These are phyloP conservation scores for Pseudomyrmex dendroicus DNA, from an alignment of 1,140 invertebrate species.

Conservation along the genomic window DNA sequence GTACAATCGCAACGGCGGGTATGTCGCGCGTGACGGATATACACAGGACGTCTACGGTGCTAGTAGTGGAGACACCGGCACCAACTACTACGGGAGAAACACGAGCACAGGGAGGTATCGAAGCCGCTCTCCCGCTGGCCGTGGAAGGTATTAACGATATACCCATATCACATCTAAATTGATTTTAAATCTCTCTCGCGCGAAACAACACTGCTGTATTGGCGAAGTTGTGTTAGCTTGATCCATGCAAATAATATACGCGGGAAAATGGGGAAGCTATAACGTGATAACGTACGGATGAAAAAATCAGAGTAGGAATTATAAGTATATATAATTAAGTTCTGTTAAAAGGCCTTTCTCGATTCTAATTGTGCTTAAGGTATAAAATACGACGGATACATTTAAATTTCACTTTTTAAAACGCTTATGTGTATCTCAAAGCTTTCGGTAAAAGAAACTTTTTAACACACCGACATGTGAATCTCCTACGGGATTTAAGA, in stretches of 20 bases:
- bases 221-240: not conserved
- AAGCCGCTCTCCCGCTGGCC: slow-evolving; percentile 85
- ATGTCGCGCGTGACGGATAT: slow-evolving; percentile 82
- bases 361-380: not conserved
- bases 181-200: slow-evolving; percentile 48
- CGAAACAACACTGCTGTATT: not conserved
- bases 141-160: slow-evolving; percentile 84
- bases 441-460: not conserved
- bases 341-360: slow-evolving; percentile 5
- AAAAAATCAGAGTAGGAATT: not conserved
- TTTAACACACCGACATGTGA: not conserved
- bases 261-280: not conserved
- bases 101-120: slow-evolving; percentile 85
- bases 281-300: not conserved
- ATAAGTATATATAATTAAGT: too few species aligned
- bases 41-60: slow-evolving; percentile 80
- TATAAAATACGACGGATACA: not conserved
- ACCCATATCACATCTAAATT: slow-evolving; percentile 73
- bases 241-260: not conserved
- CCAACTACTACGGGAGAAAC: slow-evolving; percentile 83
- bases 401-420: slow-evolving; percentile 34
- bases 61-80: slow-evolving; percentile 76
- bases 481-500: not conserved
- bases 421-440: slow-evolving; percentile 21
- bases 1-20: slow-evolving; percentile 76